phyloP scores from a whole-genome alignment of 2,888 invertebrate genomes.

The Rhimphoctona megacephalus region DNA sequence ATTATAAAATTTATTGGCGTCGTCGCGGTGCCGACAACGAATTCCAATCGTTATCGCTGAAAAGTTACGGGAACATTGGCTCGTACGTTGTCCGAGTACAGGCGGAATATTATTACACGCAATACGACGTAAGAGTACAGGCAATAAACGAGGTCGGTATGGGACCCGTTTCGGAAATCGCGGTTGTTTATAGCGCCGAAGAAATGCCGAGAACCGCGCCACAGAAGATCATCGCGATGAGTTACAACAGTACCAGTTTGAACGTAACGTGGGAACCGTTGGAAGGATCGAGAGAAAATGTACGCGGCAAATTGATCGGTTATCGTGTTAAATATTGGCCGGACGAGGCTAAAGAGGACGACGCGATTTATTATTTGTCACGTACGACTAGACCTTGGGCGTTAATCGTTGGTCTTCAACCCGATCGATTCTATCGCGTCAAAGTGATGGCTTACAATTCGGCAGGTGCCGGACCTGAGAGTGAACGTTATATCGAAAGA shows the following conservation, averaged over 20 bases:
- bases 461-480: constrained; percentile 98
- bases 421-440: constrained; percentile 96
- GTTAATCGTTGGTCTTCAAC: constrained; percentile 95
- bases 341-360: constrained; percentile 90
- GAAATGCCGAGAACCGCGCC: constrained; percentile 97
- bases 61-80: constrained; percentile 91
- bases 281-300: constrained; percentile 92
- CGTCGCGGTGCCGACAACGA: constrained; percentile 90
- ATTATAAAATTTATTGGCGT: constrained; percentile 96
- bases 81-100: constrained; percentile 92
- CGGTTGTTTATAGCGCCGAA: constrained; percentile 93
- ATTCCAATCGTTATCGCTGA: constrained; percentile 90
- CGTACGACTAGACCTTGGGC: constrained; percentile 94
- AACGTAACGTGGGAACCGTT: constrained; percentile 97
- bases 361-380: constrained; percentile 93
- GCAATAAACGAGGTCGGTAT: constrained; percentile 92
- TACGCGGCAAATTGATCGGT: constrained; percentile 96
- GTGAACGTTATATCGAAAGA: constrained; percentile 94
- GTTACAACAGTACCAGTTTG: constrained; percentile 96
- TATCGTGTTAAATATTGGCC: constrained; percentile 98
- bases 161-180: constrained; percentile 93
- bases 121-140: constrained; percentile 95
- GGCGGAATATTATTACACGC: constrained; percentile 91
- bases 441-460: constrained; percentile 98
- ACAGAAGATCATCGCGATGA: constrained; percentile 90